Evolutionary conservation across 2,797 vertebrate genomes (phyloP).

Genomic region (Gymnocypris eckloni): DNA sequence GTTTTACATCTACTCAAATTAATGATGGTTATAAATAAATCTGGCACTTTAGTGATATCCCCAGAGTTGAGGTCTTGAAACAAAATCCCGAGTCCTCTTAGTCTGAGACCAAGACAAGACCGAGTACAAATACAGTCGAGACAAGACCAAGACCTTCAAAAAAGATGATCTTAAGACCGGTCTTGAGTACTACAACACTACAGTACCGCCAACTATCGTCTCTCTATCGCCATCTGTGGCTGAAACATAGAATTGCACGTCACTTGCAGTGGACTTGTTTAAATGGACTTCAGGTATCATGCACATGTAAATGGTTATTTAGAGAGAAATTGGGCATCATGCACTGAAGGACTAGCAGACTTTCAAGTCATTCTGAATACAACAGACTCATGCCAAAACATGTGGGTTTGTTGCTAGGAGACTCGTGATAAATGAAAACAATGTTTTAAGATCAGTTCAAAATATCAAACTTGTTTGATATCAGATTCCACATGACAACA

Average conservation of each 20-base stretch:
- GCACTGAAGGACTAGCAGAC: not conserved
- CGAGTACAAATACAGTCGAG: not conserved
- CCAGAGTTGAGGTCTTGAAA: not conserved
- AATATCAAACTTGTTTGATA: not conserved
- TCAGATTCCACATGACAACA: not conserved
- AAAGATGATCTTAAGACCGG: not conserved
- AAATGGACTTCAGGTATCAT: not conserved
- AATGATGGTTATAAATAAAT: not conserved
- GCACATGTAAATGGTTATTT: not conserved
- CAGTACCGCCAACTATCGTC: not conserved
- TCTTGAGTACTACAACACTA: not conserved
- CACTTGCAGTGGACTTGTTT: not conserved
- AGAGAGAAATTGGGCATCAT: not conserved
- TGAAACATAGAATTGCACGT: not conserved
- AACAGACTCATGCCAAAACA: not conserved
- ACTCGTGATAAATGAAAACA: not conserved
- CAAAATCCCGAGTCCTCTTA: not conserved
- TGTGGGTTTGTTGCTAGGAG: not conserved
- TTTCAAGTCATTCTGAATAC: not conserved
- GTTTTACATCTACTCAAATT: not conserved
- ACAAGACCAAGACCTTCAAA: not conserved
- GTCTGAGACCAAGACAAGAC: not conserved
- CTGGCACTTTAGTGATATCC: not conserved
- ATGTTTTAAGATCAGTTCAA: not conserved
- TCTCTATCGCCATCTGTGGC: not conserved